Percentiles rank a stretch among this genome's conserved stretches.
Evolutionary conservation across 2,797 vertebrate genomes (phyloP).

Genomic region (Molossus alvarezi): DNA sequence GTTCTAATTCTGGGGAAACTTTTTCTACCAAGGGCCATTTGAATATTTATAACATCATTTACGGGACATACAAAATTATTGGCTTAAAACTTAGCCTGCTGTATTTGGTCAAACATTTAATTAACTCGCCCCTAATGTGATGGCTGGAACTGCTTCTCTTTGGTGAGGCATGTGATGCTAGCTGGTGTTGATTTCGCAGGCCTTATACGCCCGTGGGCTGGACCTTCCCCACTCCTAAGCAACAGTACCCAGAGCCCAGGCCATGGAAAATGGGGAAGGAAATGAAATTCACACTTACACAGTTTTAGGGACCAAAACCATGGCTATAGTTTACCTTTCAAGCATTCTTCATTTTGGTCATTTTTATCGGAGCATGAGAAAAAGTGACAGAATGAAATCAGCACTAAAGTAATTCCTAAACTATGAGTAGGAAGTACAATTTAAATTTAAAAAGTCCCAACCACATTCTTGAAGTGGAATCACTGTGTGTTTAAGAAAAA

Average conservation of each 20-base stretch:
- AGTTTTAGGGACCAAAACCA: neutral
- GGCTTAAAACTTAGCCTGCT: too few relatives aligned
- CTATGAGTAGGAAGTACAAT: slow-evolving; percentile 62
- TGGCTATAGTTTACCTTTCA: neutral
- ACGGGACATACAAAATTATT: too few relatives aligned
- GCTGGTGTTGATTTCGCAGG: too few relatives aligned
- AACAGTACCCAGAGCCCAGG: neutral
- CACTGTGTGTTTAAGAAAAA: slow-evolving; percentile 68
- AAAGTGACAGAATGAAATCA: slow-evolving; percentile 50
- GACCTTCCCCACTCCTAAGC: too few relatives aligned
- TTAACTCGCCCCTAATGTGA: too few relatives aligned
- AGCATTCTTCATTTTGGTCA: slow-evolving; percentile 80
- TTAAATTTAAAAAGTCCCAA: neutral
- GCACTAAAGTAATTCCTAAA: slow-evolving; percentile 41
- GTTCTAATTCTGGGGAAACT: neutral
- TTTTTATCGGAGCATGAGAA: slow-evolving; percentile 27
- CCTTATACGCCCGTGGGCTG: too few relatives aligned
- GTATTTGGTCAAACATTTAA: too few relatives aligned
- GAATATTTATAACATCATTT: too few relatives aligned
- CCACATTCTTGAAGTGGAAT: slow-evolving; percentile 47
- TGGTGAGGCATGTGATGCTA: too few relatives aligned
- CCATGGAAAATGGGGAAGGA: neutral
- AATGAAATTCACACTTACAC: neutral
- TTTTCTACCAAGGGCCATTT: too few relatives aligned
- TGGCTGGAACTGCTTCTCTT: too few relatives aligned